A percentile compares a stretch with the other conserved stretches of the same genome.
These are phyloP conservation scores for Stictonetta naevosa DNA, from an alignment of 2,113 vertebrate genomes.

Conservation along the genomic window DNA sequence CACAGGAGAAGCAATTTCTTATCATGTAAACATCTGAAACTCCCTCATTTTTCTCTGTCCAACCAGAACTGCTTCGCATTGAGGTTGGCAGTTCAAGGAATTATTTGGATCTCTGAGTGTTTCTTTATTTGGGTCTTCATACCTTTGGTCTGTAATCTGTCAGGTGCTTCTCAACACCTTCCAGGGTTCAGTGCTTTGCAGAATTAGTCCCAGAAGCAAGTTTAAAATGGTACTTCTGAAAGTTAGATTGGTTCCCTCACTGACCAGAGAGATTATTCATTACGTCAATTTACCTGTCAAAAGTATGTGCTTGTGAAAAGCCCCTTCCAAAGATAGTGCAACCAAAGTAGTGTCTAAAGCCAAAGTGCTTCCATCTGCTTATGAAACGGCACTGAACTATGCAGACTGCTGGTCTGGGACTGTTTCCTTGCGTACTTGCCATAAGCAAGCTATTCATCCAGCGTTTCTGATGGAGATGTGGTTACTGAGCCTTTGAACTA, in stretches of 20 bases:
- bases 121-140: not conserved
- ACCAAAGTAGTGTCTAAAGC: not conserved
- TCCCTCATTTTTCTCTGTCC: not conserved
- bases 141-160: slow-evolving; percentile 20
- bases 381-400: not conserved
- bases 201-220: slow-evolving; percentile 18
- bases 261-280: not conserved
- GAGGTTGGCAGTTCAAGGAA: not conserved
- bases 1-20: not conserved
- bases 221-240: not conserved
- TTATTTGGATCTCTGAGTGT: not conserved
- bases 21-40: not conserved
- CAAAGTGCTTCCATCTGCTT: slow-evolving; percentile 43
- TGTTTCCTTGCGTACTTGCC: not conserved
- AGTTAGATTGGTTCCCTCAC: not conserved
- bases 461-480: not conserved
- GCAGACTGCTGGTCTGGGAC: not conserved
- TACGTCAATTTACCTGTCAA: slow-evolving; percentile 17
- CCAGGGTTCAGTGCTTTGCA: not conserved
- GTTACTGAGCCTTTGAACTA: slow-evolving; percentile 48
- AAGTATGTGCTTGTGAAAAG: not conserved
- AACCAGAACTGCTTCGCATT: not conserved
- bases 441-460: slow-evolving; percentile 7
- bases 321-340: not conserved
- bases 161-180: slow-evolving; percentile 35